Evolutionary conservation across 92 coral and sea anemone genomes (phyloP).

Genomic region (Zoanthus sansibaricus): DNA sequence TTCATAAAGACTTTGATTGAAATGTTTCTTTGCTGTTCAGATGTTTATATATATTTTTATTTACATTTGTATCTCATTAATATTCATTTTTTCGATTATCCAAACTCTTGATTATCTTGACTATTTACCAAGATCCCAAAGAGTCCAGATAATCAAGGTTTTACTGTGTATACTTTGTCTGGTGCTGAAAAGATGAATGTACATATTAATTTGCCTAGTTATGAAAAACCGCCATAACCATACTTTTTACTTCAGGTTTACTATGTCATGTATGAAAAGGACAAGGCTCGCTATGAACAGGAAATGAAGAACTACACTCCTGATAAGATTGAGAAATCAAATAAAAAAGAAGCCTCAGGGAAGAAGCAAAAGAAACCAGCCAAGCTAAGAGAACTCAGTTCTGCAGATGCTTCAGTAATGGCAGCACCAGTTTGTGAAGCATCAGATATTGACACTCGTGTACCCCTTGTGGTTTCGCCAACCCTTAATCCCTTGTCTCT

Average conservation of each 20-base stretch:
- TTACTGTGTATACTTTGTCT: too few relatives aligned
- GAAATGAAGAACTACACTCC: slow-evolving; percentile 95
- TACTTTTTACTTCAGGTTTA: slow-evolving; percentile 70
- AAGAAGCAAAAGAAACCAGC: slow-evolving; percentile 78
- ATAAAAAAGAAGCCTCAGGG: slow-evolving; percentile 67
- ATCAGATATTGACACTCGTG: slow-evolving; percentile 53
- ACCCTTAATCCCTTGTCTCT: slow-evolving; percentile 82
- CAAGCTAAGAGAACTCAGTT: slow-evolving; percentile 53
- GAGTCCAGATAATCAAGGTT: too few relatives aligned
- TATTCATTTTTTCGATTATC: too few relatives aligned
- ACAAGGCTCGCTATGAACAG: slow-evolving; percentile 94
- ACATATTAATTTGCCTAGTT: background rate
- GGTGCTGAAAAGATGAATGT: background rate
- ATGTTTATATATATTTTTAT: too few relatives aligned
- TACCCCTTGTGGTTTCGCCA: slow-evolving; percentile 69
- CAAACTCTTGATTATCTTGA: too few relatives aligned
- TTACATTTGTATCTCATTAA: too few relatives aligned
- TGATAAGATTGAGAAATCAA: slow-evolving; percentile 75
- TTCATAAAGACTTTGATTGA: too few relatives aligned
- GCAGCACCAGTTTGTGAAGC: slow-evolving; percentile 31
- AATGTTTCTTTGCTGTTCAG: too few relatives aligned
- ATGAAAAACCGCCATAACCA: background rate
- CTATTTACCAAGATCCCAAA: too few relatives aligned
- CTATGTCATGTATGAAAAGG: slow-evolving; percentile 98
- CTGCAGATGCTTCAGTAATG: background rate